Conservation (phyloP, 2,797 vertebrate genomes). For the Danionella dracula region DNA sequence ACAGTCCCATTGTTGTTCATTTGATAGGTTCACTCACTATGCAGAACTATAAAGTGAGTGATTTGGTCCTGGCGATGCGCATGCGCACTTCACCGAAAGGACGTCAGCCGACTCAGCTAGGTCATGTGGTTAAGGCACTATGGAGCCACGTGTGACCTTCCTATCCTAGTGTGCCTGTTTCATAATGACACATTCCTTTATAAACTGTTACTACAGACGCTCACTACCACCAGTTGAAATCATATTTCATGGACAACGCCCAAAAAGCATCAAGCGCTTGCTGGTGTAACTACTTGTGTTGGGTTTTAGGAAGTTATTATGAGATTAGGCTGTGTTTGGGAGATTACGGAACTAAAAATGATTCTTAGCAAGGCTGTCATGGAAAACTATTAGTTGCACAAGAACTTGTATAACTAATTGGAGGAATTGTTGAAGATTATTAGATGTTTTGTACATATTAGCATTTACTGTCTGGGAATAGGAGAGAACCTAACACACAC, state of each 20-base stretch:
- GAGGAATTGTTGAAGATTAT: too few species aligned
- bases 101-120: conserved; percentile 1
- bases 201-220: background rate
- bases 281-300: background rate
- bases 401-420: too few species aligned
- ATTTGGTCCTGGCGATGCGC: too few species aligned
- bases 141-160: conserved; percentile 29
- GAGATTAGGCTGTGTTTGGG: background rate
- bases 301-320: background rate
- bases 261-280: background rate
- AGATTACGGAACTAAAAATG: background rate
- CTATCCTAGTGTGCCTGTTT: background rate
- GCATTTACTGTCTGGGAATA: too few species aligned
- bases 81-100: background rate
- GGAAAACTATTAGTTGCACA: too few species aligned
- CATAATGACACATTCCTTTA: conserved; percentile 1
- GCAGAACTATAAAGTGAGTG: too few species aligned
- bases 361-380: background rate
- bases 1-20: too few species aligned
- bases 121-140: conserved; percentile 2
- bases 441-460: too few species aligned
- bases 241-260: background rate
- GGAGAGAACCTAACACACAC: background rate
- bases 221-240: background rate
- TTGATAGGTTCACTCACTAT: too few species aligned